These are phyloP conservation scores for Barbus barbus DNA, from an alignment of 2,113 vertebrate genomes.

Conservation along the genomic window DNA sequence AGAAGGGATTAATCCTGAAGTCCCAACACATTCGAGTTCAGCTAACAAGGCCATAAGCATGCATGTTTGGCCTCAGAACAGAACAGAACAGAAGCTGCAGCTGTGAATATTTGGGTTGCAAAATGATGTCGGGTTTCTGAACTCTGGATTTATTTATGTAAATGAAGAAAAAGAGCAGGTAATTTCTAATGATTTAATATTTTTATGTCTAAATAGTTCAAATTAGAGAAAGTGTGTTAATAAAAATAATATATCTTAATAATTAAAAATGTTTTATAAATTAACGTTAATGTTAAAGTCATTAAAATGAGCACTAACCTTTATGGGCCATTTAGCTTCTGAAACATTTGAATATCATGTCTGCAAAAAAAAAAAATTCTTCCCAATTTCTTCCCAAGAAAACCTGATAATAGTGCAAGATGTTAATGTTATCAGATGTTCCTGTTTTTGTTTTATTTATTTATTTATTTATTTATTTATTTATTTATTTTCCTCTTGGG, in stretches of 20 bases:
- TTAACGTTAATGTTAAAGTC: too few species aligned
- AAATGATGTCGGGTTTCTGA: neutral
- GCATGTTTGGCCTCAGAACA: conserved; percentile 8
- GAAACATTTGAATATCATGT: neutral
- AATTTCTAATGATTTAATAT: neutral
- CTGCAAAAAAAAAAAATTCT: too few species aligned
- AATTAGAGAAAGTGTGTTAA: too few species aligned
- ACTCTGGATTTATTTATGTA: neutral
- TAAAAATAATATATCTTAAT: too few species aligned
- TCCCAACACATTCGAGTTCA: conserved; percentile 72
- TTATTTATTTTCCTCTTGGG: neutral
- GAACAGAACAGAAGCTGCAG: neutral
- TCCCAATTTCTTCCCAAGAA: too few species aligned
- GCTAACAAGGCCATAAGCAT: conserved; percentile 66
- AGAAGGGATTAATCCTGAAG: conserved; percentile 73
- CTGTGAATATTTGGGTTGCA: conserved; percentile 4
- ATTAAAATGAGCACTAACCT: too few species aligned
- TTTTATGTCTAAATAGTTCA: too few species aligned
- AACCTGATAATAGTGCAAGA: too few species aligned
- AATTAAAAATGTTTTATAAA: too few species aligned
- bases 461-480: too few species aligned
- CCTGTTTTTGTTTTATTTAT: too few species aligned
- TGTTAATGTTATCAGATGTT: too few species aligned
- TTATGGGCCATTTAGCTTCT: neutral
- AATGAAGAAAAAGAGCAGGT: conserved; percentile 10